Evolutionary conservation across 2,888 invertebrate species (phyloP).

Genomic region (Asteroscopus sphinx): DNA sequence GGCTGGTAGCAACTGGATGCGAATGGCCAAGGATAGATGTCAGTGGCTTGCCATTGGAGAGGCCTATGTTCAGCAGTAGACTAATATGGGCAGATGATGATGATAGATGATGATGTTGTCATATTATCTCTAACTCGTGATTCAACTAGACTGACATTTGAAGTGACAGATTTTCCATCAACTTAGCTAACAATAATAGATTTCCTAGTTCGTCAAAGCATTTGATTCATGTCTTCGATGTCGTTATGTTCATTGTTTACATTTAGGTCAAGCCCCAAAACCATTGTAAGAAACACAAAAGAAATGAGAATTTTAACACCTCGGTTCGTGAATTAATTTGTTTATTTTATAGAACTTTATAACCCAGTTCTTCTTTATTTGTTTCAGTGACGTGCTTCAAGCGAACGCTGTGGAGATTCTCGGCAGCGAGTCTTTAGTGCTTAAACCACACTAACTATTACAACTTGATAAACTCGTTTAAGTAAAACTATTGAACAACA

Average conservation of each 20-base stretch:
- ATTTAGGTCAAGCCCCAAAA: too few species aligned
- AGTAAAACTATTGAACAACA: conserved; percentile 32
- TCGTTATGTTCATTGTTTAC: too few species aligned
- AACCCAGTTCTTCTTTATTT: conserved; percentile 25
- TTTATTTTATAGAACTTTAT: conserved; percentile 17
- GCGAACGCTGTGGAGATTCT: conserved; percentile 71
- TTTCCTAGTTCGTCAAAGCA: neutral
- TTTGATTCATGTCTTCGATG: too few species aligned
- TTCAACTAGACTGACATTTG: conserved; percentile 1
- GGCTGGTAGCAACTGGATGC: too few species aligned
- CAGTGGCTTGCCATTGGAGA: too few species aligned
- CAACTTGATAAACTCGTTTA: conserved; percentile 34
- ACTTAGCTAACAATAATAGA: neutral
- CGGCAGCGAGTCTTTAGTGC: conserved; percentile 80
- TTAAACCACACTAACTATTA: conserved; percentile 67
- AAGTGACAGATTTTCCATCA: neutral
- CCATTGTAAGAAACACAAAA: neutral
- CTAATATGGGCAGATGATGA: too few species aligned
- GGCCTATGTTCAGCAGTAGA: too few species aligned
- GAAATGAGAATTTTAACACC: neutral
- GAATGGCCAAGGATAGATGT: too few species aligned
- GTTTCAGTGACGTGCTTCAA: conserved; percentile 78
- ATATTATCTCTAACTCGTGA: neutral
- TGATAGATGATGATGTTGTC: too few species aligned
- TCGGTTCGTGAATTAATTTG: neutral